Conservation (phyloP, 2,888 invertebrate genomes). For the Lamproptera curius region DNA sequence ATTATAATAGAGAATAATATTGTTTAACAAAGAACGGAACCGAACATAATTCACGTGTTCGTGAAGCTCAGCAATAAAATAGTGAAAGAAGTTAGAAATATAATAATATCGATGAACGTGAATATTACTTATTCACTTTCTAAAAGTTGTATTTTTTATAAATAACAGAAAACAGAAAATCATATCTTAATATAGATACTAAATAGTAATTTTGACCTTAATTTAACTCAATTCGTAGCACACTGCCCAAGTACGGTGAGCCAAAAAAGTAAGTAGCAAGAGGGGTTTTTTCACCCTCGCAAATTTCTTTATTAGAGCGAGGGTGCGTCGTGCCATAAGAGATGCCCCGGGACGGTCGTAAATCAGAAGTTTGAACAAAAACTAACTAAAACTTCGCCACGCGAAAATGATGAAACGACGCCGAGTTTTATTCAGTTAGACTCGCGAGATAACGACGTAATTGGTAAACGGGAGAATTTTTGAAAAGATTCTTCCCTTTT, state of each 20-base stretch:
- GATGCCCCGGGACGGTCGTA: conserved; percentile 51
- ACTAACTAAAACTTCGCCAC: conserved; percentile 68
- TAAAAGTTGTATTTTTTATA: no score
- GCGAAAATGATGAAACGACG: conserved; percentile 68
- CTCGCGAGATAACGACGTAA: conserved; percentile 60
- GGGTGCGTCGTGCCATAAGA: conserved; percentile 38
- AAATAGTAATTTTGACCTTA: no score
- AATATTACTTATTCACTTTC: no score
- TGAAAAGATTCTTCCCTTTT: conserved; percentile 12
- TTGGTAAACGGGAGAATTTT: conserved; percentile 41
- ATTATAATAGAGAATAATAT: no score
- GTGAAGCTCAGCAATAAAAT: no score
- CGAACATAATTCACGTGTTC: no score
- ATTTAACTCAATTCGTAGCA: conserved; percentile 4
- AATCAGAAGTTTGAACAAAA: conserved; percentile 69
- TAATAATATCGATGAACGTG: no score
- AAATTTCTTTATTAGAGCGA: conserved; percentile 62
- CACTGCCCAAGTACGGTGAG: conserved; percentile 2
- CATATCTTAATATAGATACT: no score
- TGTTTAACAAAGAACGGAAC: no score
- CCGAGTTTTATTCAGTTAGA: conserved; percentile 69
- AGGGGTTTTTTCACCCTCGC: conserved; percentile 10
- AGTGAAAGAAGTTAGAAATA: no score
- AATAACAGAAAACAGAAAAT: no score
- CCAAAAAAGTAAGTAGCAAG: conserved; percentile 11